Evolutionary conservation across 2,797 vertebrate genomes (phyloP).

Genomic region (Poecile montanus): DNA sequence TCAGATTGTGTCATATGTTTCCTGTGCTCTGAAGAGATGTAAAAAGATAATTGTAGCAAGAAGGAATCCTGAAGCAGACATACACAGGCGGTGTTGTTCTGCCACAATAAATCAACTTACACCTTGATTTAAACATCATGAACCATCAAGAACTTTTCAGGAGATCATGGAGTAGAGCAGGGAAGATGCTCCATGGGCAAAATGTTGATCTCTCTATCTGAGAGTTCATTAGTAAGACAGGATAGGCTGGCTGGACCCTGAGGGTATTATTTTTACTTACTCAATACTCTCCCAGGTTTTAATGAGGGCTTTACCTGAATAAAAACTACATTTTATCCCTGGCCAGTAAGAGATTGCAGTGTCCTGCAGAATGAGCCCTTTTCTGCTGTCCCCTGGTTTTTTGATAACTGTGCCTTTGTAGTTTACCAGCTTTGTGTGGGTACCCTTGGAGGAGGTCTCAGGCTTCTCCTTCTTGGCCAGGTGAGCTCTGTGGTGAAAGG

Average conservation of each 20-base stretch:
- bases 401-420: neutral
- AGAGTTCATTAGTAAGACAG: neutral
- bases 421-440: neutral
- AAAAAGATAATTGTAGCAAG: neutral
- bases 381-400: neutral
- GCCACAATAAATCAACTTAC: neutral
- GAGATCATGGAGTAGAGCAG: neutral
- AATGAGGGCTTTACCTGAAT: constrained; percentile 28
- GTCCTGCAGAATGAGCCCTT: neutral
- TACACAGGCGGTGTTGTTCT: neutral
- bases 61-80: neutral
- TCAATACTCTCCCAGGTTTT: neutral
- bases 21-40: constrained; percentile 18
- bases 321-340: neutral
- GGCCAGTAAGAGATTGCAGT: neutral
- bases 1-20: constrained; percentile 59
- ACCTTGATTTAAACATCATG: neutral
- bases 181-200: neutral
- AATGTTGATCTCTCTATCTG: neutral
- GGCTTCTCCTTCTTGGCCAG: neutral
- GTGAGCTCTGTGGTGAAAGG: neutral
- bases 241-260: neutral
- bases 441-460: neutral
- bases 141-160: neutral
- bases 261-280: constrained; percentile 26